Evolutionary conservation across 2,113 vertebrate genomes (phyloP).

Genomic region (Excalfactoria chinensis): DNA sequence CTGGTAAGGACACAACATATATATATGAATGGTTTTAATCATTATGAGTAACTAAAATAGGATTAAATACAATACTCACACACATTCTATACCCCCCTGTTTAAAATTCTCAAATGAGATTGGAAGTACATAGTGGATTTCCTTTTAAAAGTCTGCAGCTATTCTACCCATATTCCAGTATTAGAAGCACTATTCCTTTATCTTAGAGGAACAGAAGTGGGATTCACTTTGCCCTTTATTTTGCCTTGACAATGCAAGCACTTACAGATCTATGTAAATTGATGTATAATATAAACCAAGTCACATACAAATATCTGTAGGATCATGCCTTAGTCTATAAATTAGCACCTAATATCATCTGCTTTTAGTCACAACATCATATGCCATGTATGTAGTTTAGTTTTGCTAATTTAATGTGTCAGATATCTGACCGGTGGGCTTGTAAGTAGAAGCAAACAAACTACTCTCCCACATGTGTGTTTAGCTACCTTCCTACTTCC

Average conservation of each 20-base stretch:
- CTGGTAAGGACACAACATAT: background rate
- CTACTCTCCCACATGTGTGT: background rate
- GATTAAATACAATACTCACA: background rate
- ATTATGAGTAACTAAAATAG: background rate
- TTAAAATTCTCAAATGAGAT: background rate
- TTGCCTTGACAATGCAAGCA: background rate
- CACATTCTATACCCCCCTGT: background rate
- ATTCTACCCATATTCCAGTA: background rate
- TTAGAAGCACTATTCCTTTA: background rate
- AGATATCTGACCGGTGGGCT: background rate
- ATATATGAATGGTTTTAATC: background rate
- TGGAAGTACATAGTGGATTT: background rate
- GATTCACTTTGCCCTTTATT: background rate
- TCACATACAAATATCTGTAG: background rate
- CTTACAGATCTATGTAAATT: background rate
- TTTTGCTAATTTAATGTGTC: background rate
- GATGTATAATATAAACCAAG: background rate
- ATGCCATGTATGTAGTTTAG: background rate
- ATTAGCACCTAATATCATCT: slow-evolving; percentile 13
- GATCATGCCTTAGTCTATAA: slow-evolving; percentile 7
- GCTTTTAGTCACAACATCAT: background rate
- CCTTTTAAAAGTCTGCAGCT: background rate
- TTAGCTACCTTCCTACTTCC: background rate
- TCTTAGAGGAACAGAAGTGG: background rate
- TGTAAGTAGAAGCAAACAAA: background rate